Percentiles rank a stretch among this genome's conserved stretches.
phyloP scores from a whole-genome alignment of 2,113 vertebrate genomes.

The Podarcis muralis region DNA sequence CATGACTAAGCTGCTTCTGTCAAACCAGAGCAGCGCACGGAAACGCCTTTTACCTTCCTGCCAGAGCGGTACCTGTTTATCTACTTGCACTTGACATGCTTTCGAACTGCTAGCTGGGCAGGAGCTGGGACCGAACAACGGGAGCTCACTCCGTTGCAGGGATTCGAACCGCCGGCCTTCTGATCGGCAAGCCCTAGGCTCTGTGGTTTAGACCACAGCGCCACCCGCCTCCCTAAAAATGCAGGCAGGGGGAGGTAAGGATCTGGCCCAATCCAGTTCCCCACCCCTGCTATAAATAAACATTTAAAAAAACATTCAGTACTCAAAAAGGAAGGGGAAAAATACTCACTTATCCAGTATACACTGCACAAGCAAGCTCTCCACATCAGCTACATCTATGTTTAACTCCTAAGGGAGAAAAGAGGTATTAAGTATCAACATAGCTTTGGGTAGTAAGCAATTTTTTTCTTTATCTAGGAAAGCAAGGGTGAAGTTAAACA shows the following conservation, averaged over 20 bases:
- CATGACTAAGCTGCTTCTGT: too few species aligned
- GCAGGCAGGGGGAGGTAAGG: too few species aligned
- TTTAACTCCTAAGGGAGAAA: conserved; percentile 90
- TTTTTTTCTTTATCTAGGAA: background rate
- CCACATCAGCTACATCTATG: conserved; percentile 98
- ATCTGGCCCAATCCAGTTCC: background rate
- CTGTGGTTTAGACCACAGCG: too few species aligned
- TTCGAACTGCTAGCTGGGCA: too few species aligned
- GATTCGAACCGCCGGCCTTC: too few species aligned
- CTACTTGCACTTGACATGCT: too few species aligned
- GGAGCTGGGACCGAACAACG: too few species aligned
- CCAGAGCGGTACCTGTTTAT: too few species aligned
- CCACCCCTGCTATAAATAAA: background rate
- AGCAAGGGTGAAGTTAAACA: background rate
- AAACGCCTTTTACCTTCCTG: too few species aligned
- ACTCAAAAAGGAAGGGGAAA: conserved; percentile 18
- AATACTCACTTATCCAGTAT: conserved; percentile 98
- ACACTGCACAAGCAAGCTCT: conserved; percentile 99
- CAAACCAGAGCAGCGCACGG: too few species aligned
- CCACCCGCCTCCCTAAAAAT: background rate
- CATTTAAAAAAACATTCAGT: conserved; percentile 35
- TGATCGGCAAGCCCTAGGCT: too few species aligned
- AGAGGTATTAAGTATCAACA: conserved; percentile 21
- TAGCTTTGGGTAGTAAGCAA: conserved; percentile 4
- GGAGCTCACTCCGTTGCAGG: too few species aligned